These are phyloP conservation scores for Blomia tropicalis DNA, from an alignment of 2,888 invertebrate species.

Conservation along the genomic window DNA sequence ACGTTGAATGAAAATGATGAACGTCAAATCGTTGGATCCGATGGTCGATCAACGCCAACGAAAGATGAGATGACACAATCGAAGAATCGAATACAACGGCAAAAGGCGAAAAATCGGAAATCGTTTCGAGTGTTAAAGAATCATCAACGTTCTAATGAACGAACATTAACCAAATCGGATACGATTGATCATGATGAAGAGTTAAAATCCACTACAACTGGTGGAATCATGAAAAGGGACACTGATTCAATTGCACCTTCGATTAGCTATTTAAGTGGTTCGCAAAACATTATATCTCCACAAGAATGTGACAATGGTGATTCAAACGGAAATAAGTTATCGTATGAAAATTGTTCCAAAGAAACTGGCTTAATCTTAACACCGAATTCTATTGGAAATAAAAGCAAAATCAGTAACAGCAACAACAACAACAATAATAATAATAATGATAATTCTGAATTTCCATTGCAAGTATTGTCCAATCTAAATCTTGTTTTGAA, in stretches of 20 bases:
- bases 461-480: background rate
- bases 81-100: slow-evolving; percentile 58
- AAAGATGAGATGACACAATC: slow-evolving; percentile 18
- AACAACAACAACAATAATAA: background rate
- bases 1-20: slow-evolving; percentile 23
- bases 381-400: background rate
- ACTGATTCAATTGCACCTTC: background rate
- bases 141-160: slow-evolving; percentile 30
- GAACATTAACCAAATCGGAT: slow-evolving; percentile 36
- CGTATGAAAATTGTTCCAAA: background rate
- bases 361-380: background rate
- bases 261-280: background rate
- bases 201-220: background rate
- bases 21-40: slow-evolving; percentile 14
- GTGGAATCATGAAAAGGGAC: background rate
- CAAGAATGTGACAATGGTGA: slow-evolving; percentile 5
- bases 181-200: slow-evolving; percentile 1
- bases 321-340: background rate
- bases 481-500: background rate
- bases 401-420: background rate
- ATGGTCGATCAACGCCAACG: slow-evolving; percentile 4
- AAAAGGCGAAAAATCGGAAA: slow-evolving; percentile 82
- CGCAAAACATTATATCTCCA: background rate
- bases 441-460: background rate
- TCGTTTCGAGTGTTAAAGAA: slow-evolving; percentile 47